Evolutionary conservation across 2,113 vertebrate genomes (phyloP).

Genomic region (Clupea harengus): DNA sequence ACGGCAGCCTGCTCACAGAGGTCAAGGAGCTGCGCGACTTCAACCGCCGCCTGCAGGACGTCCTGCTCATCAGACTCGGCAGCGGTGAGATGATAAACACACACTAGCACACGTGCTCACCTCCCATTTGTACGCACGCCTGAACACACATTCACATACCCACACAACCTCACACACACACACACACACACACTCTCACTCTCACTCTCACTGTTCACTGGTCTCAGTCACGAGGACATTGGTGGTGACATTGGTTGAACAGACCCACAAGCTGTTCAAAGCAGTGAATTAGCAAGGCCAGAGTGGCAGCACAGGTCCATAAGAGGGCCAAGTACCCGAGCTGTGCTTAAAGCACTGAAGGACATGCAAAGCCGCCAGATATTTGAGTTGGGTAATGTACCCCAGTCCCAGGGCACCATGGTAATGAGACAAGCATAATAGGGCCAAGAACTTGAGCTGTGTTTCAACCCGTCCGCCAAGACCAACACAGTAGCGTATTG

Average conservation of each 20-base stretch:
- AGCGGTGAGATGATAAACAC: constrained; percentile 76
- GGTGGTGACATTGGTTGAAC: not conserved
- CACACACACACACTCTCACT: constrained; percentile 4
- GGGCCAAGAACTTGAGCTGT: constrained; percentile 5
- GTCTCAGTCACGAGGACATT: not conserved
- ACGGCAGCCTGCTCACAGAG: constrained; percentile 91
- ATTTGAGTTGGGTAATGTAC: constrained; percentile 8
- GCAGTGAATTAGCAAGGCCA: not conserved
- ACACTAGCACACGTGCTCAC: not conserved
- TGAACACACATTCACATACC: not conserved
- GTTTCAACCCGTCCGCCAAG: not conserved
- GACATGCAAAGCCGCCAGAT: constrained; percentile 9
- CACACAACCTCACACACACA: not conserved
- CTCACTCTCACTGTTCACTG: not conserved
- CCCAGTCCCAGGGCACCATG: not conserved
- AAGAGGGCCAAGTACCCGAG: not conserved
- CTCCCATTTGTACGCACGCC: not conserved
- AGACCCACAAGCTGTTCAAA: not conserved
- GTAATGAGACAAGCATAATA: constrained; percentile 14
- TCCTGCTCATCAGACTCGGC: constrained; percentile 93
- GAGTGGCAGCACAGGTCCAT: not conserved
- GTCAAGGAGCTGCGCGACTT: constrained; percentile 99
- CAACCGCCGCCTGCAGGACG: constrained; percentile 96
- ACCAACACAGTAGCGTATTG: constrained; percentile 6
- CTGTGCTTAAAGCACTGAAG: not conserved